These are phyloP conservation scores for Ailurus styani DNA, from an alignment of 2,113 vertebrate species.

Conservation along the genomic window DNA sequence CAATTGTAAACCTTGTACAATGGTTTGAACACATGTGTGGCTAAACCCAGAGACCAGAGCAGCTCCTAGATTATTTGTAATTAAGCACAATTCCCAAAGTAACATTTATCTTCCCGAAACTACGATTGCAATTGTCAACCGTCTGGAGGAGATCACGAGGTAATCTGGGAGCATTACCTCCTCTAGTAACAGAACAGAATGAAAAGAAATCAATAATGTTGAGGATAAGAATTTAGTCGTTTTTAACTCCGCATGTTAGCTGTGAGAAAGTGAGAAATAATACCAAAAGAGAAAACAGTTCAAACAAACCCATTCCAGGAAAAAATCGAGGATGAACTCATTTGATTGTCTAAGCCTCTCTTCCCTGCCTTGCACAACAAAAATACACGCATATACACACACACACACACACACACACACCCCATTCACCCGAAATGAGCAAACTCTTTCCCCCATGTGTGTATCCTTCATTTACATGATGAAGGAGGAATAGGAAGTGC, in stretches of 20 bases:
- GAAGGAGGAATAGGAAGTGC: background rate
- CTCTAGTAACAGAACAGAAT: slow-evolving; percentile 80
- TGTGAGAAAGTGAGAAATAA: slow-evolving; percentile 79
- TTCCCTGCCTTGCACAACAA: background rate
- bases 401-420: background rate
- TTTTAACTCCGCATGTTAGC: slow-evolving; percentile 78
- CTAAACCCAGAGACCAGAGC: slow-evolving; percentile 79
- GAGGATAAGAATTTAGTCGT: slow-evolving; percentile 86
- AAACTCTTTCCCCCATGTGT: slow-evolving; percentile 24
- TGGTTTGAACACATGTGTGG: slow-evolving; percentile 79
- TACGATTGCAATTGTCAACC: slow-evolving; percentile 85
- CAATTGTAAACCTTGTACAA: slow-evolving; percentile 65
- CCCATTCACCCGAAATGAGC: background rate
- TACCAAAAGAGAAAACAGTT: slow-evolving; percentile 49
- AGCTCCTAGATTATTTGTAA: slow-evolving; percentile 87
- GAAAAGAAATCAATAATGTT: slow-evolving; percentile 90
- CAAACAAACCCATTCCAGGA: slow-evolving; percentile 57
- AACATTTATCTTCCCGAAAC: slow-evolving; percentile 89
- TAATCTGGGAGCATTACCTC: slow-evolving; percentile 83
- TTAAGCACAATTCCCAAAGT: slow-evolving; percentile 91
- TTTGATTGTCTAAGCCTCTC: slow-evolving; percentile 16
- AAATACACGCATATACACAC: background rate
- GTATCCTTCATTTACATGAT: slow-evolving; percentile 65
- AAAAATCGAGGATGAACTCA: slow-evolving; percentile 31
- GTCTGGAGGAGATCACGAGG: slow-evolving; percentile 84